A percentile compares a stretch with the other conserved stretches of the same genome.
Conservation (phyloP, 1,140 invertebrate species). For the Portunus trituberculatus region DNA sequence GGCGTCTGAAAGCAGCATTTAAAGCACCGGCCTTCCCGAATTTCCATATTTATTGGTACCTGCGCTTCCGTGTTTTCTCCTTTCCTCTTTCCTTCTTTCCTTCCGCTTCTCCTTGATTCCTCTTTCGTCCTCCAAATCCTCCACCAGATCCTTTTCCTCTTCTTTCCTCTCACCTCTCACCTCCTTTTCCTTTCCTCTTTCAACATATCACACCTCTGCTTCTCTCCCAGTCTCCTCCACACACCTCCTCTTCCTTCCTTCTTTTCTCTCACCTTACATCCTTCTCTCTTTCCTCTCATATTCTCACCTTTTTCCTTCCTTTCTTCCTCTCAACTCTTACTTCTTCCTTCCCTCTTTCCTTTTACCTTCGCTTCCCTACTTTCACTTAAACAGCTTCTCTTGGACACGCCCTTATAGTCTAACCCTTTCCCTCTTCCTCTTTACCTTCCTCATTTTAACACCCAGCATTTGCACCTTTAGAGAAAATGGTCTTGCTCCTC, state of each 20-base stretch:
- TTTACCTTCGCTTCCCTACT: not conserved
- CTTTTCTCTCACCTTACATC: too few species aligned
- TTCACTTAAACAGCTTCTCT: not conserved
- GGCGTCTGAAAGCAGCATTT: not conserved
- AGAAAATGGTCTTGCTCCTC: not conserved
- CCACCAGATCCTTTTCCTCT: too few species aligned
- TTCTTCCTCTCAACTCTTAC: not conserved
- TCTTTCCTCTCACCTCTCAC: too few species aligned
- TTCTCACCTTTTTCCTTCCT: too few species aligned
- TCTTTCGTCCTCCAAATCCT: too few species aligned
- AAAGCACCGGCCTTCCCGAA: not conserved
- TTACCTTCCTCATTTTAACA: not conserved
- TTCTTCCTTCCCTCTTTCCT: not conserved
- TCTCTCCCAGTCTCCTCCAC: too few species aligned
- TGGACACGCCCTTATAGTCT: not conserved
- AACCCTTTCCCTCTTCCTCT: not conserved
- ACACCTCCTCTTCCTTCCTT: too few species aligned
- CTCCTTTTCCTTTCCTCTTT: too few species aligned
- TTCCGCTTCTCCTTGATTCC: too few species aligned
- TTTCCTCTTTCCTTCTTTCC: not conserved
- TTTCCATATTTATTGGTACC: too few species aligned
- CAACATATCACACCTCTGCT: too few species aligned
- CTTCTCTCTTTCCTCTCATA: too few species aligned
- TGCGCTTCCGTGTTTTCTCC: not conserved
- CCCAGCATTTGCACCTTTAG: not conserved